Percentiles rank a stretch among this genome's conserved stretches.
phyloP scores from a whole-genome alignment of 2,113 vertebrate genomes.

The Zeus faber region DNA sequence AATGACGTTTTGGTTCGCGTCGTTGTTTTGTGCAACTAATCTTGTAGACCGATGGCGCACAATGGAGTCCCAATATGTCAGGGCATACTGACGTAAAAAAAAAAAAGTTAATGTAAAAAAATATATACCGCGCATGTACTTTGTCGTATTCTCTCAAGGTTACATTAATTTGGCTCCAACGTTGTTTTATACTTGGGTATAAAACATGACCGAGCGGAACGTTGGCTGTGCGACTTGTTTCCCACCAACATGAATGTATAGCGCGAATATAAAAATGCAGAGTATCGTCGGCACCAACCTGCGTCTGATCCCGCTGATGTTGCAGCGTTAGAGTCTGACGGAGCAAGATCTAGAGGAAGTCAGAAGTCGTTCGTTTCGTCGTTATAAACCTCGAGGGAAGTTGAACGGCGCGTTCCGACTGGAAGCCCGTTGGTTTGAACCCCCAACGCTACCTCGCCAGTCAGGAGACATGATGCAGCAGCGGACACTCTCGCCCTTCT shows the following conservation, averaged over 20 bases:
- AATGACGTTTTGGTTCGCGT: conserved; percentile 12
- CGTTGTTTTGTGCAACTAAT: conserved; percentile 45
- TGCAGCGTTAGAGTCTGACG: too few species aligned
- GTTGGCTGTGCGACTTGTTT: not conserved
- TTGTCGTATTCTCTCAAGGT: too few species aligned
- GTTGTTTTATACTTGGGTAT: not conserved
- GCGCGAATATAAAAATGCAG: conserved; percentile 15
- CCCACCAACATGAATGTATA: not conserved
- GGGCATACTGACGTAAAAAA: too few species aligned
- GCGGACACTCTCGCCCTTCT: not conserved
- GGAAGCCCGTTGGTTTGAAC: too few species aligned
- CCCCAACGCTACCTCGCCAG: too few species aligned
- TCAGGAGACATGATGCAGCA: not conserved
- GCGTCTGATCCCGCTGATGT: too few species aligned
- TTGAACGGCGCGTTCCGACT: too few species aligned
- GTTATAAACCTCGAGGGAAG: too few species aligned
- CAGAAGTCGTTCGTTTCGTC: too few species aligned
- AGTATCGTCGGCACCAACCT: conserved; percentile 12
- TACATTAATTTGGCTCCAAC: not conserved
- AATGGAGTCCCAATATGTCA: not conserved
- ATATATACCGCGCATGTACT: too few species aligned
- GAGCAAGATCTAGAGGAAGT: too few species aligned
- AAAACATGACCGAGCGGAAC: not conserved
- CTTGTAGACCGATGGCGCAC: conserved; percentile 41
- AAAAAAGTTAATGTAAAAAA: too few species aligned